Percentiles rank a stretch among this genome's conserved stretches.
Conservation (phyloP, 2,113 vertebrate genomes). For the Uropsilus gracilis region DNA sequence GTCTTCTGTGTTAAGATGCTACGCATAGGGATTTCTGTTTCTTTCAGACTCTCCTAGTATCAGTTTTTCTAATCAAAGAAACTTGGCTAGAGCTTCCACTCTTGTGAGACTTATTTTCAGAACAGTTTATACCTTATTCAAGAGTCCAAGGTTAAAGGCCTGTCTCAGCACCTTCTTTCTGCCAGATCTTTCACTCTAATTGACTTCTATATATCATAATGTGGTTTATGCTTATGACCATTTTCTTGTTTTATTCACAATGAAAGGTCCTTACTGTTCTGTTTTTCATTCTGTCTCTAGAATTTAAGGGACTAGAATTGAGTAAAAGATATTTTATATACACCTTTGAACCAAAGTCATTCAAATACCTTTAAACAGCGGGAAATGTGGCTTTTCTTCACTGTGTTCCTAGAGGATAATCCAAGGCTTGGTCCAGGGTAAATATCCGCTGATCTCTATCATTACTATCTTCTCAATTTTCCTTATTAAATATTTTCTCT, state of each 20-base stretch:
- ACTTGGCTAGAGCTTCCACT: not conserved
- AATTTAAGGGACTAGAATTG: not conserved
- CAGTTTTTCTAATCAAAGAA: not conserved
- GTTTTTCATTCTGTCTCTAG: conserved; percentile 19
- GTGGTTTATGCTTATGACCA: conserved; percentile 9
- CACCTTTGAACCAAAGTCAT: not conserved
- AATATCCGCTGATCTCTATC: not conserved
- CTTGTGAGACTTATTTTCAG: not conserved
- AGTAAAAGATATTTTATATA: not conserved
- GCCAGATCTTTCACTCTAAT: not conserved
- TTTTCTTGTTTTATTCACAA: not conserved
- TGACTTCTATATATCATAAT: not conserved
- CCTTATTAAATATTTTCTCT: not conserved
- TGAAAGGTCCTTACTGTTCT: not conserved
- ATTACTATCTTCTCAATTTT: not conserved
- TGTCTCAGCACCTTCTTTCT: not conserved
- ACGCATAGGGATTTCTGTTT: accelerated
- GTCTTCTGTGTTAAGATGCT: not conserved
- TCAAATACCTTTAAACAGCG: not conserved
- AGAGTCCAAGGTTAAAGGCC: not conserved
- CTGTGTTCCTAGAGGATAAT: not conserved
- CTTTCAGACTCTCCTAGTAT: not conserved
- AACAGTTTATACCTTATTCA: not conserved
- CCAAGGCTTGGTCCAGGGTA: not conserved
- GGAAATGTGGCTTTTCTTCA: not conserved